Conservation (phyloP, 2,888 invertebrate genomes). For the Halocaridina rubra region DNA sequence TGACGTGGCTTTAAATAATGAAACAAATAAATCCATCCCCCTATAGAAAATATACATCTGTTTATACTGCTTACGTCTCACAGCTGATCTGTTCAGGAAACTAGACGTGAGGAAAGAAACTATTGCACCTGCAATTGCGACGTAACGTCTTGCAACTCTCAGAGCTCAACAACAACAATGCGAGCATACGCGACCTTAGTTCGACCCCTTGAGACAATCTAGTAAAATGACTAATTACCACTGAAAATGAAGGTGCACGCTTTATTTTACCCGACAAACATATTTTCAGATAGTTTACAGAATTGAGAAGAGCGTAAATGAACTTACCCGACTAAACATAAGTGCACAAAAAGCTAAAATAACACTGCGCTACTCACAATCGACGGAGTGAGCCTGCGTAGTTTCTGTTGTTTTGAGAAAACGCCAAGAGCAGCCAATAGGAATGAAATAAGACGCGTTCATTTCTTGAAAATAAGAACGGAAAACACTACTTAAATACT, state of each 20-base stretch:
- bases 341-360: background rate
- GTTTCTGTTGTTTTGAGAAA: background rate
- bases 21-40: background rate
- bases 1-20: background rate
- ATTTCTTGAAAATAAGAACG: too few relatives aligned
- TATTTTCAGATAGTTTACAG: background rate
- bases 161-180: too few relatives aligned
- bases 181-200: slow-evolving; percentile 6
- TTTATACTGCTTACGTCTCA: background rate
- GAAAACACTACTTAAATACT: too few relatives aligned
- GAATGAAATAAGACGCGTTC: too few relatives aligned
- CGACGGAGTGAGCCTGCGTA: slow-evolving; percentile 48
- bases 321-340: slow-evolving; percentile 20
- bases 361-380: slow-evolving; percentile 22
- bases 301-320: background rate
- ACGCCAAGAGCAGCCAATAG: background rate
- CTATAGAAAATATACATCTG: background rate
- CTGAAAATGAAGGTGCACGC: background rate
- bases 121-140: background rate
- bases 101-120: background rate
- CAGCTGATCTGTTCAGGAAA: background rate
- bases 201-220: background rate
- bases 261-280: background rate
- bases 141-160: background rate
- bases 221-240: background rate